Evolutionary conservation across 92 coral and sea anemone genomes (phyloP), one percentile per base, ranked within the genome.

Genomic region (Phenganax subtilis): DNA sequence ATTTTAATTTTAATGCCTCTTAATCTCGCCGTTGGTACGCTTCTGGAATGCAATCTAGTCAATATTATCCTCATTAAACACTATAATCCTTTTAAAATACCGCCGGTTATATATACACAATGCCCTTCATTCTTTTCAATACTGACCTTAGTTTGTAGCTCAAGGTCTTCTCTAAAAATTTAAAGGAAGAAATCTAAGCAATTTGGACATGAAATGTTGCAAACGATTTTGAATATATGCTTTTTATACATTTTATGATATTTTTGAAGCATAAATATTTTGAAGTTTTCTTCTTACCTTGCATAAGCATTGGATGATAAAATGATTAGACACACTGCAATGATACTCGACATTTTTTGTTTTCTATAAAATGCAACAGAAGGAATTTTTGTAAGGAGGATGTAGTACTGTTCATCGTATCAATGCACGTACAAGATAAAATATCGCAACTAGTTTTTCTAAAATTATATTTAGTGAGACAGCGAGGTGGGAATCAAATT

Each of bases 101-200:
- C 14, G 54, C 73, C 73, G 73, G 12, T 30, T 37, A 28, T 37
- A 68, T 25, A 20, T 30, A 17, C 11, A 28, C 5, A 7, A 37
- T 3, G 11, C 31, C 53, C 14, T 8, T 7, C 8, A 6, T 6
- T 30, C 5, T 10, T n/a, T 68, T 29, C 10, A 17, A 7, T n/a
- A 29, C 73, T 30, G n/a, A 68, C 73, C 73, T 68, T 29, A n/a
- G 12, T 30, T 37, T 68, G 73, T 68, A 68, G 47, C 73, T 68
- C 7, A 53, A 68, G 73, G 31, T 25, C 12, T 37, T 68, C 73
- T n/a, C 73, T 68, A 25, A 10, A 30, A 28, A 68, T 30, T 14
- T 30, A 37, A 37, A 10, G 11, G 14, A 28, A 9, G 5, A 53
- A 28, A 68, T 20, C 20, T 20, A 20, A 7, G 10, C 29, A 11